These are phyloP conservation scores for Aythya fuligula DNA, from an alignment of 2,797 vertebrate species.

Conservation along the genomic window DNA sequence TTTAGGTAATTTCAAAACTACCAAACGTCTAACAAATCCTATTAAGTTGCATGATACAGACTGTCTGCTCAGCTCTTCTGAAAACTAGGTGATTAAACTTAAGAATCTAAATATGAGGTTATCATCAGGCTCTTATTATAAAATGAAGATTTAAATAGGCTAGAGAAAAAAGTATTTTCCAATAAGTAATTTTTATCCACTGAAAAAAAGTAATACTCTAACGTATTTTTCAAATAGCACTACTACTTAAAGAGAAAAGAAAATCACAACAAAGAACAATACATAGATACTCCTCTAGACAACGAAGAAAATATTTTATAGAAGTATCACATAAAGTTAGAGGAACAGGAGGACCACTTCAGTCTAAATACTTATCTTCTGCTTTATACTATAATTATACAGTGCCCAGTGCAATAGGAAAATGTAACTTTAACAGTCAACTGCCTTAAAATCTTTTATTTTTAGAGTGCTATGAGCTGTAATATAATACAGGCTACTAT, in stretches of 20 bases:
- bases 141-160: neutral
- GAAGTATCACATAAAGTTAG: neutral
- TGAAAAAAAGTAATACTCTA: neutral
- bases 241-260: neutral
- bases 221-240: neutral
- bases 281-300: neutral
- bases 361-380: neutral
- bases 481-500: neutral
- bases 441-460: conserved; percentile 7
- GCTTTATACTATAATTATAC: neutral
- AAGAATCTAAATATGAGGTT: neutral
- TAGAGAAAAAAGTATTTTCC: neutral
- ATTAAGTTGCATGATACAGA: neutral
- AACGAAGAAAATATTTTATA: neutral
- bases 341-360: neutral
- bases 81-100: neutral
- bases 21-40: neutral
- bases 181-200: neutral
- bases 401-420: neutral
- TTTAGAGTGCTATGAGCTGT: conserved; percentile 1
- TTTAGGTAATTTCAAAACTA: neutral
- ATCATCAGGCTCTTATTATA: neutral
- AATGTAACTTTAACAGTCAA: neutral
- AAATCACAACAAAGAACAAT: neutral
- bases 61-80: neutral